Base-by-base conservation (phyloP, 1,140 invertebrate genomes). In the Asobara japonica region DNA sequence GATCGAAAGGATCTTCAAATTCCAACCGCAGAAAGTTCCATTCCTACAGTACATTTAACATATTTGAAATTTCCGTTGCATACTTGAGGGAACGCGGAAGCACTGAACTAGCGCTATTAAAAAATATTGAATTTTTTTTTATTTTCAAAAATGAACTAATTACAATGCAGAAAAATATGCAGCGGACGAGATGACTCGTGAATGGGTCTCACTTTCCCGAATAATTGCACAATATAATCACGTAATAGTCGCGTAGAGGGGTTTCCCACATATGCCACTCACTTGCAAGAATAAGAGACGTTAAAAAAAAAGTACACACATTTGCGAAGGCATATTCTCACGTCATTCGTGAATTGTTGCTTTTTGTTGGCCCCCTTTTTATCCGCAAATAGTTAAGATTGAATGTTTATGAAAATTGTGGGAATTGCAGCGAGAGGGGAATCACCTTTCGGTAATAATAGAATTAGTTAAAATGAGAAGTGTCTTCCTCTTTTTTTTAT, bases 221-320 rank as follows among this genome's bases (percentile, higher is more conserved):
- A 71, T 65, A 71, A 70, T 71, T 71, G 61, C 69, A 71, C 62
- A 65, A 71, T 45, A n/a, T 51, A 64, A 71, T 71, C 69, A 38
- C 69, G 69, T 71, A 71, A 64, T 64, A 65, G 20, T 38, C 22
- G 18, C 16, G 36, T 41, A 66, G 61, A 31, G 31, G 27, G 31
- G 29, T 71, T 71, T 65, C 61, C 38, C 69, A 65, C 56, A 71
- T 33, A 71, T 51, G 69, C 62, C 41, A 71, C 13, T 71, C 61
- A 65, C 27, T 33, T 60, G 30, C 56, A 41, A 71, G 29, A 18
- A 65, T 48, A 64, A 64, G 20, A 65, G 27, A 51, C 27, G 45
- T 71, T 22, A 48, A 64, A 65, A 56, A n/a, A n/a, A 27, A 56
- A 56, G 25, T 25, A 20, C 13, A 56, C 22, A 56, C 51, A 56